Evolutionary conservation across 1,140 invertebrate genomes (phyloP).

Genomic region (Pseudomyrmex dendroicus): DNA sequence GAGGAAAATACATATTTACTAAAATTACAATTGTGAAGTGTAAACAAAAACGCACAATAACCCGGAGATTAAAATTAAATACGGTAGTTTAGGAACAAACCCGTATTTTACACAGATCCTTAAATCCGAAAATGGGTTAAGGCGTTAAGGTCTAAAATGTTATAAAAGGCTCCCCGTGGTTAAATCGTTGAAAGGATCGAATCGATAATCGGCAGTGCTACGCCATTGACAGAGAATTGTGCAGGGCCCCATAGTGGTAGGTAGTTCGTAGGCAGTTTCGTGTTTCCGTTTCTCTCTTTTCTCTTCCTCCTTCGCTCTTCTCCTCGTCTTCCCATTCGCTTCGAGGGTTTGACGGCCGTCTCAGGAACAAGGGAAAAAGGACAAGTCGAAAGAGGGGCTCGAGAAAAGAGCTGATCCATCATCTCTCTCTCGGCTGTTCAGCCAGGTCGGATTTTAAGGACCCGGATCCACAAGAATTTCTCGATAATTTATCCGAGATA

Average conservation of each 20-base stretch:
- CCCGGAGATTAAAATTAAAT: too few relatives aligned
- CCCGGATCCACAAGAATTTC: conserved; percentile 61
- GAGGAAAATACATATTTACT: too few relatives aligned
- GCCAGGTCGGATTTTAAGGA: conserved; percentile 41
- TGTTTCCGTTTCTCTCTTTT: conserved; percentile 61
- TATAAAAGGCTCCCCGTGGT: not conserved
- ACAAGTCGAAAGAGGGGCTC: conserved; percentile 55
- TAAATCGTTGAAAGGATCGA: conserved; percentile 8
- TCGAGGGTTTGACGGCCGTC: conserved; percentile 58
- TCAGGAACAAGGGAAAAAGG: conserved; percentile 62
- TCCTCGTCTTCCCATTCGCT: not conserved
- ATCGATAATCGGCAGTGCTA: conserved; percentile 49
- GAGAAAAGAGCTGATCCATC: conserved; percentile 65
- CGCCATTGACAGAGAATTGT: conserved; percentile 55
- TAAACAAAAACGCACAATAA: too few relatives aligned
- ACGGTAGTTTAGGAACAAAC: too few relatives aligned
- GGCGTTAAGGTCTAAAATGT: not conserved
- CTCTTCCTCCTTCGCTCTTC: conserved; percentile 3
- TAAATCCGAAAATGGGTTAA: not conserved
- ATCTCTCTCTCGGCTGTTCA: conserved; percentile 42
- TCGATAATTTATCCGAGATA: conserved; percentile 64
- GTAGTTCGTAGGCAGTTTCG: conserved; percentile 52
- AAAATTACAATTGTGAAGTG: too few relatives aligned
- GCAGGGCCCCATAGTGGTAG: conserved; percentile 33
- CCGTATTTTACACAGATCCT: not conserved